These are phyloP conservation scores for Trogon melanurus DNA, from an alignment of 2,113 vertebrate species.

Conservation along the genomic window DNA sequence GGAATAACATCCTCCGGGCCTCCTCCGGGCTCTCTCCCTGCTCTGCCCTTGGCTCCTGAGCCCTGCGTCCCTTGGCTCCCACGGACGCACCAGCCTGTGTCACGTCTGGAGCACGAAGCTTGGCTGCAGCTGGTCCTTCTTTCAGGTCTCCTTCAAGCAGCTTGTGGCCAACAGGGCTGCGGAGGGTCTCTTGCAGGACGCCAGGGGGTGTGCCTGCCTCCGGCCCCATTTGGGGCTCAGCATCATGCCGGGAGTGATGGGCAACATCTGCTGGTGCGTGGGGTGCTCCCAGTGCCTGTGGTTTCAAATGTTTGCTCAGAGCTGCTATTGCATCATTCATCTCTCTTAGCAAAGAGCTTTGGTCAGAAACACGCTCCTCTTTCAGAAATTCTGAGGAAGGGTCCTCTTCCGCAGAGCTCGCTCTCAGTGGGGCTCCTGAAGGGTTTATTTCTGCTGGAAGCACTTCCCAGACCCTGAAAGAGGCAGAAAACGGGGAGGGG, in stretches of 20 bases:
- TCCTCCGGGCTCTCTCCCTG: background rate
- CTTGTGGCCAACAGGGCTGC: accelerated
- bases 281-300: background rate
- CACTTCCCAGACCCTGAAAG: constrained; percentile 43
- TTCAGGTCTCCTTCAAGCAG: background rate
- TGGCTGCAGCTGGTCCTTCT: background rate
- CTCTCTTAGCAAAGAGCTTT: constrained; percentile 66
- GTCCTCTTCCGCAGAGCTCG: constrained; percentile 42
- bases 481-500: background rate
- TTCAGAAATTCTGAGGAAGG: constrained; percentile 25
- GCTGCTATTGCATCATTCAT: constrained; percentile 56
- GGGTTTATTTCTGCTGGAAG: background rate
- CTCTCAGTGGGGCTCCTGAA: background rate
- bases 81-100: background rate
- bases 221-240: background rate
- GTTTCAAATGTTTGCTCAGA: constrained; percentile 26
- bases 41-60: background rate
- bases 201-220: background rate
- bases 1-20: background rate
- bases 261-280: background rate
- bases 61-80: background rate
- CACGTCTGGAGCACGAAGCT: background rate
- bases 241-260: background rate
- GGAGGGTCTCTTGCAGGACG: background rate
- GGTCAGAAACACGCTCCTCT: background rate